phyloP scores from a whole-genome alignment of 2,797 vertebrate genomes.

The Eulemur albifrons region DNA sequence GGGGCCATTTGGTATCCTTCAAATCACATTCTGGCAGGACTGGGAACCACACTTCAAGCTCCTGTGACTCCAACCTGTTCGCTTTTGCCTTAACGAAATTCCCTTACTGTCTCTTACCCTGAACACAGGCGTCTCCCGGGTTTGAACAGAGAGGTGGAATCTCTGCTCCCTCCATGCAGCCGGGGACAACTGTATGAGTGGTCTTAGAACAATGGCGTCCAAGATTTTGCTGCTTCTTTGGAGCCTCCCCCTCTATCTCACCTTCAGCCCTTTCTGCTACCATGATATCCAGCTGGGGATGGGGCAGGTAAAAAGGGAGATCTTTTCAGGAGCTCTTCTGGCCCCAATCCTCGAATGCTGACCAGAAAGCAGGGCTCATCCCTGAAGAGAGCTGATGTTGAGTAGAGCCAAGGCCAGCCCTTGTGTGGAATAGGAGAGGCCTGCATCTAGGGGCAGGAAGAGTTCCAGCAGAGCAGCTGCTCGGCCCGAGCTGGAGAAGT shows the following conservation, averaged over 20 bases:
- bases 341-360: not conserved
- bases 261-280: not conserved
- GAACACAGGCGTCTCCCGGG: not conserved
- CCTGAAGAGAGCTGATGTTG: not conserved
- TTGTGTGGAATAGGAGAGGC: not conserved
- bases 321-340: not conserved
- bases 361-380: not conserved
- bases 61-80: not conserved
- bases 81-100: not conserved
- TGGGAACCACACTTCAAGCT: not conserved
- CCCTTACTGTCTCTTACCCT: not conserved
- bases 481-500: not conserved
- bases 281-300: not conserved
- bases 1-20: not conserved
- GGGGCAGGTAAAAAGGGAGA: not conserved
- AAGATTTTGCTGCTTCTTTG: not conserved
- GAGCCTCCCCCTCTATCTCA: not conserved
- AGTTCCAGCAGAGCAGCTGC: not conserved
- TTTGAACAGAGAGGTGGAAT: not conserved
- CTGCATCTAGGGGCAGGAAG: not conserved
- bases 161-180: not conserved
- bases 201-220: accelerated
- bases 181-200: not conserved
- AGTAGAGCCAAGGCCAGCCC: not conserved
- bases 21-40: not conserved